These are phyloP conservation scores for Bombus soroeensis DNA, from an alignment of 1,140 invertebrate species.

Conservation along the genomic window DNA sequence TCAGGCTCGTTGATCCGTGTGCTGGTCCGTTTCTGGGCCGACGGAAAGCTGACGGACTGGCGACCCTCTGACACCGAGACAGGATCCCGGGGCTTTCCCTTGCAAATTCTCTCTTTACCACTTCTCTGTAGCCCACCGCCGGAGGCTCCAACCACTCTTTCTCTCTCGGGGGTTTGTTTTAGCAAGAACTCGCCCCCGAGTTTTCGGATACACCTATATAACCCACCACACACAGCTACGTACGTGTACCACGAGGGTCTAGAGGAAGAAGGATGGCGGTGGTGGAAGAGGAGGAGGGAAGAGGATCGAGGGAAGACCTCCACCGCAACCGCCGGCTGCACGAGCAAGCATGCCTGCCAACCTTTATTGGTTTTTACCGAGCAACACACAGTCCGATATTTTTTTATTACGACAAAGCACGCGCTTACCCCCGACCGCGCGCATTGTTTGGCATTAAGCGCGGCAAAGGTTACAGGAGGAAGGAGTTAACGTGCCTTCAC, in stretches of 20 bases:
- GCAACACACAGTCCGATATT: slow-evolving; percentile 76
- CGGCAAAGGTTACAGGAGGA: slow-evolving; percentile 60
- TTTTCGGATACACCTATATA: slow-evolving; percentile 57
- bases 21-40: slow-evolving; percentile 61
- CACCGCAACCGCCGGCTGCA: slow-evolving; percentile 77
- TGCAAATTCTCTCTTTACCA: slow-evolving; percentile 82
- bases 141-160: slow-evolving; percentile 64
- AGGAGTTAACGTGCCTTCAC: slow-evolving; percentile 67
- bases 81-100: slow-evolving; percentile 76
- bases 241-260: slow-evolving; percentile 23
- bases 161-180: slow-evolving; percentile 77
- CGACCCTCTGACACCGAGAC: slow-evolving; percentile 77
- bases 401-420: slow-evolving; percentile 72
- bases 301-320: slow-evolving; percentile 62
- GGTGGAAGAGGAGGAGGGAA: background rate
- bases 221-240: slow-evolving; percentile 2
- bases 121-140: slow-evolving; percentile 74
- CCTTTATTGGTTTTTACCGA: slow-evolving; percentile 82
- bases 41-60: slow-evolving; percentile 69
- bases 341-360: slow-evolving; percentile 76
- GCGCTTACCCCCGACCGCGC: slow-evolving; percentile 61
- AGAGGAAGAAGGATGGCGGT: slow-evolving; percentile 51
- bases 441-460: slow-evolving; percentile 69
- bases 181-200: slow-evolving; percentile 76
- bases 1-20: slow-evolving; percentile 53